Evolutionary conservation across 2,113 vertebrate genomes (phyloP).

Genomic region (Daphoenositta chrysoptera): DNA sequence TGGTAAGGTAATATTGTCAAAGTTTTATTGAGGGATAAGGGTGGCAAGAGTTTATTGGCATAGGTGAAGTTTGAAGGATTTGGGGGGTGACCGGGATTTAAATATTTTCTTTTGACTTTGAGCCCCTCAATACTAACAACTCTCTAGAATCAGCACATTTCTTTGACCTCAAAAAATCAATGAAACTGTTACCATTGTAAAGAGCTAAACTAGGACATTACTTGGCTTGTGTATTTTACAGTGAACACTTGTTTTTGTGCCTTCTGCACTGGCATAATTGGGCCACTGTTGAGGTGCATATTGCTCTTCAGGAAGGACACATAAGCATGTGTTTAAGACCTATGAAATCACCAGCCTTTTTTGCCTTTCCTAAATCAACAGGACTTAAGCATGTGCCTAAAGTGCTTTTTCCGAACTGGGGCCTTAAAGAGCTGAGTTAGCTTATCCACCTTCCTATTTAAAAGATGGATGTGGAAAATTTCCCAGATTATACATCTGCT

Average conservation of each 20-base stretch:
- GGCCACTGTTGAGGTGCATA: slow-evolving; percentile 27
- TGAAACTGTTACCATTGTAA: not conserved
- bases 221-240: not conserved
- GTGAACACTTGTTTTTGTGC: not conserved
- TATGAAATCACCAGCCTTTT: slow-evolving; percentile 56
- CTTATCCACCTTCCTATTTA: slow-evolving; percentile 59
- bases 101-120: not conserved
- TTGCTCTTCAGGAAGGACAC: slow-evolving; percentile 59
- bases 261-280: slow-evolving; percentile 5
- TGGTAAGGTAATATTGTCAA: not conserved
- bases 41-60: not conserved
- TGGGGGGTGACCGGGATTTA: fast-evolving
- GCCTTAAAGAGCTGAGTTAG: slow-evolving; percentile 46
- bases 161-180: not conserved
- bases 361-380: slow-evolving; percentile 62
- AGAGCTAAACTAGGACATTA: not conserved
- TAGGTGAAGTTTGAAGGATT: not conserved
- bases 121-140: not conserved
- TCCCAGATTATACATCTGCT: slow-evolving; percentile 66
- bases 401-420: slow-evolving; percentile 49
- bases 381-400: slow-evolving; percentile 54
- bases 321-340: slow-evolving; percentile 66
- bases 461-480: slow-evolving; percentile 63
- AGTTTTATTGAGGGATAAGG: not conserved
- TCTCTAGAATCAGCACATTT: not conserved